Percentiles rank a stretch among this genome's conserved stretches.
Evolutionary conservation across 1,140 invertebrate species (phyloP).

Genomic region (Drepana arcuata): DNA sequence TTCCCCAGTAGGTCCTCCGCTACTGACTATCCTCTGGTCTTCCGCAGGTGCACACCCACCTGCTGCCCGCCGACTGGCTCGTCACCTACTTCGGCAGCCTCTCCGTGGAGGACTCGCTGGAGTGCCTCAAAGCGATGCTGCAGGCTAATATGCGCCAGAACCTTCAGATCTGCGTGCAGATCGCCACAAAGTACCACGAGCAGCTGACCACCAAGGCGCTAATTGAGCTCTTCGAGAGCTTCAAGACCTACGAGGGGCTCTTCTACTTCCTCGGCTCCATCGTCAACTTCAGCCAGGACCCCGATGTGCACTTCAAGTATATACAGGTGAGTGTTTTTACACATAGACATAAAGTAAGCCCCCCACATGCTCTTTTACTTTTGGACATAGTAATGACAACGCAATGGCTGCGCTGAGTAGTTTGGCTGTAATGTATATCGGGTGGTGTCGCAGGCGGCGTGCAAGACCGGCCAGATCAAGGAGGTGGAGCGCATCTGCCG

Average conservation of each 20-base stretch:
- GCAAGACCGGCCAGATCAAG: conserved; percentile 99
- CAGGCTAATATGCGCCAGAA: conserved; percentile 98
- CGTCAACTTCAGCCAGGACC: conserved; percentile 99
- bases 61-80: conserved; percentile 97
- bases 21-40: not conserved
- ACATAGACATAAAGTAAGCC: too few relatives aligned
- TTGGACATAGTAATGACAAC: too few relatives aligned
- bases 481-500: conserved; percentile 99
- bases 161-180: conserved; percentile 96
- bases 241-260: conserved; percentile 98
- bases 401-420: too few relatives aligned
- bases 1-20: not conserved
- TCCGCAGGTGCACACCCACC: conserved; percentile 89
- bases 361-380: too few relatives aligned
- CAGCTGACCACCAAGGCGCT: conserved; percentile 96
- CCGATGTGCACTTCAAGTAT: conserved; percentile 99
- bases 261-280: conserved; percentile 99
- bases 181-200: conserved; percentile 99
- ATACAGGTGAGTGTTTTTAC: conserved; percentile 93
- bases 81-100: conserved; percentile 99
- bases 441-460: conserved; percentile 87
- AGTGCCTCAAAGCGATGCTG: conserved; percentile 98
- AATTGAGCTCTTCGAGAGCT: conserved; percentile 99
- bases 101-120: conserved; percentile 98
- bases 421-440: too few relatives aligned